Evolutionary conservation across 2,888 invertebrate species (phyloP).

Genomic region (Drosophila fulvimacula): DNA sequence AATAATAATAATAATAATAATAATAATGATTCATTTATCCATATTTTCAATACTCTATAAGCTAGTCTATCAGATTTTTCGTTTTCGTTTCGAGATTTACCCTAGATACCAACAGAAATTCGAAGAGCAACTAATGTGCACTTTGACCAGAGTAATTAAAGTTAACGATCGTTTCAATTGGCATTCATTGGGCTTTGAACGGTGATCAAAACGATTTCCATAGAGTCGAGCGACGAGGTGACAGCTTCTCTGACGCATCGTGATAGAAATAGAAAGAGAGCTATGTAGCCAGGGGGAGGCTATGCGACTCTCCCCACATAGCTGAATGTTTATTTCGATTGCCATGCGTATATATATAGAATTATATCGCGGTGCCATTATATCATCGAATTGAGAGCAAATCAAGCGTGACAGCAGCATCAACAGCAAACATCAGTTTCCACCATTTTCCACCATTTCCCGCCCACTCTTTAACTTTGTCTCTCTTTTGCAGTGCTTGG

Average conservation of each 20-base stretch:
- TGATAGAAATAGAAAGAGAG: slow-evolving; percentile 28
- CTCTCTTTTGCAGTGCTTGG: slow-evolving; percentile 85
- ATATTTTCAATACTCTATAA: not conserved
- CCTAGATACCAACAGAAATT: slow-evolving; percentile 6
- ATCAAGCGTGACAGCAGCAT: slow-evolving; percentile 34
- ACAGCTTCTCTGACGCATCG: slow-evolving; percentile 28
- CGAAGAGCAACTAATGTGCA: slow-evolving; percentile 32
- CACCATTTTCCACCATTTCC: not conserved
- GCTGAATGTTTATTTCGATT: not conserved
- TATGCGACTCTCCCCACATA: not conserved
- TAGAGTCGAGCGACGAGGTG: slow-evolving; percentile 22
- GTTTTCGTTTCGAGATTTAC: slow-evolving; percentile 1
- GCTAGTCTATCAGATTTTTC: too few species aligned
- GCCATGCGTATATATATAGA: slow-evolving; percentile 7
- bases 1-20: not conserved
- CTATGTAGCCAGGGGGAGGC: not conserved
- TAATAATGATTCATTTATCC: too few species aligned
- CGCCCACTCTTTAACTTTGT: not conserved
- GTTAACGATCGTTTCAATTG: slow-evolving; percentile 75
- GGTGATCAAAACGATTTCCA: slow-evolving; percentile 49
- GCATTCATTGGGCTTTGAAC: slow-evolving; percentile 39
- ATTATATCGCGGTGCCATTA: slow-evolving; percentile 42
- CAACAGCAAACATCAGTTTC: not conserved
- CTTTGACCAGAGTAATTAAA: slow-evolving; percentile 74
- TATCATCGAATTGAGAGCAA: slow-evolving; percentile 59